These are phyloP conservation scores for Archips xylosteana DNA, from an alignment of 2,888 invertebrate genomes.

Conservation along the genomic window DNA sequence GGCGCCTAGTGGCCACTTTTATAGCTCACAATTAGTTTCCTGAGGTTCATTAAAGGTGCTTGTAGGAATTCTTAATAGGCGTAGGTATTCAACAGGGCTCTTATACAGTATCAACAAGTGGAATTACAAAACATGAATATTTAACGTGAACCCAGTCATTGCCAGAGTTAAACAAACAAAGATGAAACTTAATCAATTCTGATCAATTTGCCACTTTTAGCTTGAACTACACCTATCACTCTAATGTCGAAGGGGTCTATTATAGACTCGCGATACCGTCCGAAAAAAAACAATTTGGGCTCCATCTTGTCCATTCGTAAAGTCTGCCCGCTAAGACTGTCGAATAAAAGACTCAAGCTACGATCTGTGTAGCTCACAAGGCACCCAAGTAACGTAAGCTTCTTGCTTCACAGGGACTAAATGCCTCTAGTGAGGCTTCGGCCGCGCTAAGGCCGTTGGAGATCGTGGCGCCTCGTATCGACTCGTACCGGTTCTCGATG, in stretches of 20 bases:
- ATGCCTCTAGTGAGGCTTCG: slow-evolving; percentile 78
- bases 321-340: background rate
- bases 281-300: background rate
- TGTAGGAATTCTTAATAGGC: slow-evolving; percentile 46
- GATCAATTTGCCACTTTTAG: background rate
- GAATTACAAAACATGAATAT: background rate
- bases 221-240: background rate
- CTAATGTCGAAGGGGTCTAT: too few relatives aligned
- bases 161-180: background rate
- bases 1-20: slow-evolving; percentile 49
- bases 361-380: background rate
- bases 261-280: too few relatives aligned
- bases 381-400: background rate
- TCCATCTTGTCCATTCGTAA: background rate
- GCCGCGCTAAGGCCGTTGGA: slow-evolving; percentile 88
- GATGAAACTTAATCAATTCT: background rate
- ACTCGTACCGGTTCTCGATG: slow-evolving; percentile 97
- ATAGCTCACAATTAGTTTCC: slow-evolving; percentile 59
- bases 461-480: slow-evolving; percentile 93
- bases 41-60: slow-evolving; percentile 53
- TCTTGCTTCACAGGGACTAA: slow-evolving; percentile 87
- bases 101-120: slow-evolving; percentile 4
- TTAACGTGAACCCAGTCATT: background rate
- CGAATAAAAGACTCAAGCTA: background rate
- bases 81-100: background rate